phyloP scores from a whole-genome alignment of 2,113 vertebrate species.

The Charina bottae region DNA sequence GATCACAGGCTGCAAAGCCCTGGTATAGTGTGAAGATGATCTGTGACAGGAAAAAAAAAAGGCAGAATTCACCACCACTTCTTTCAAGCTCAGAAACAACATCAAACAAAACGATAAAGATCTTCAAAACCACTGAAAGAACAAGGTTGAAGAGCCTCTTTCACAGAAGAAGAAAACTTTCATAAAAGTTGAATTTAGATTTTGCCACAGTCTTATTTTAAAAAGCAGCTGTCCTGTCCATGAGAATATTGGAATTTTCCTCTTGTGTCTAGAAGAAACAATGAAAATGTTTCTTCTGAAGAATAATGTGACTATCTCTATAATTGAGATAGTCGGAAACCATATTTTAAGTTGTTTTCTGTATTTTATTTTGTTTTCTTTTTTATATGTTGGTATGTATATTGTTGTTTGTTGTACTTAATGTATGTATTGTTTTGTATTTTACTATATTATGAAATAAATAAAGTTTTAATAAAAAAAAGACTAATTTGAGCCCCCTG shows the following conservation, averaged over 20 bases:
- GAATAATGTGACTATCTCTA: too few species aligned
- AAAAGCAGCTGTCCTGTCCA: neutral
- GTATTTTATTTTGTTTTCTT: too few species aligned
- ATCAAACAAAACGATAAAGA: neutral
- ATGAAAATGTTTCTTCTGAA: neutral
- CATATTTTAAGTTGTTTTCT: too few species aligned
- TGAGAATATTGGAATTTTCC: neutral
- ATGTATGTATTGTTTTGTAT: too few species aligned
- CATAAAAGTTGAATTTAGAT: neutral
- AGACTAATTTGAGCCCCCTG: neutral
- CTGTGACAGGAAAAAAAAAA: too few species aligned
- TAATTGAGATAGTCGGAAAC: too few species aligned
- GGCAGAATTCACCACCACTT: too few species aligned
- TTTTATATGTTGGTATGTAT: too few species aligned
- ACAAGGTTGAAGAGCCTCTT: neutral
- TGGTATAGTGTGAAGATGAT: neutral
- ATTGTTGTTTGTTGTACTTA: too few species aligned
- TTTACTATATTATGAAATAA: too few species aligned
- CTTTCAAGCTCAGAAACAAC: neutral
- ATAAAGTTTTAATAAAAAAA: too few species aligned
- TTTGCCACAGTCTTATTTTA: neutral
- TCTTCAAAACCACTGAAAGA: neutral
- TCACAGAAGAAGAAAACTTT: neutral
- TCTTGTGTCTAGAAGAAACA: neutral
- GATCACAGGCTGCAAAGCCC: neutral